Percentiles rank a stretch among this genome's conserved stretches.
Conservation (phyloP, 2,113 vertebrate species). For the Ictalurus punctatus region DNA sequence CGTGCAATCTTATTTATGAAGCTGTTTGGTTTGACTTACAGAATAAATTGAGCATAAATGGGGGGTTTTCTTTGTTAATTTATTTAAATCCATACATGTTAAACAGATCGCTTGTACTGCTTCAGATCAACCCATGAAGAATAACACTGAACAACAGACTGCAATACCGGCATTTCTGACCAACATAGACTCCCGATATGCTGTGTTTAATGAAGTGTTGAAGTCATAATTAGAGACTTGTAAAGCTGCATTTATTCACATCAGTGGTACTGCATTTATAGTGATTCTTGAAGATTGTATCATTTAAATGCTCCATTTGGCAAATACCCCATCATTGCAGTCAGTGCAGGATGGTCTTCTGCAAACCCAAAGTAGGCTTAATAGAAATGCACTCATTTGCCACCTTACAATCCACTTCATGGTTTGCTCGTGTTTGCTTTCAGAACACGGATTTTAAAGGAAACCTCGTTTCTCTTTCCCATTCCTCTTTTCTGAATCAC, state of each 20-base stretch:
- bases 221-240: not conserved
- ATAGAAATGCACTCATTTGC: not conserved
- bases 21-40: not conserved
- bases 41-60: not conserved
- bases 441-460: not conserved
- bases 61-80: no score
- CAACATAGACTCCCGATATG: conserved; percentile 1
- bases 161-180: not conserved
- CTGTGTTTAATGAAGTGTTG: conserved; percentile 27
- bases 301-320: conserved; percentile 27
- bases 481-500: not conserved
- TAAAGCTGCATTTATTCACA: conserved; percentile 20
- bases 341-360: not conserved
- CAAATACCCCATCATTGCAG: not conserved
- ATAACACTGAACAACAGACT: not conserved
- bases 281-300: not conserved
- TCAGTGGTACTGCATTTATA: not conserved
- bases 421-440: not conserved
- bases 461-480: not conserved
- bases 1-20: not conserved
- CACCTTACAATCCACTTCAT: not conserved
- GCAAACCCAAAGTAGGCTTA: not conserved
- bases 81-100: not conserved
- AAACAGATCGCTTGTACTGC: not conserved
- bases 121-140: not conserved